A percentile compares a stretch with the other conserved stretches of the same genome.
Evolutionary conservation across 35 echinoderm and acorn worm genomes (phyloP).

Genomic region (Strongylocentrotus purpuratus): DNA sequence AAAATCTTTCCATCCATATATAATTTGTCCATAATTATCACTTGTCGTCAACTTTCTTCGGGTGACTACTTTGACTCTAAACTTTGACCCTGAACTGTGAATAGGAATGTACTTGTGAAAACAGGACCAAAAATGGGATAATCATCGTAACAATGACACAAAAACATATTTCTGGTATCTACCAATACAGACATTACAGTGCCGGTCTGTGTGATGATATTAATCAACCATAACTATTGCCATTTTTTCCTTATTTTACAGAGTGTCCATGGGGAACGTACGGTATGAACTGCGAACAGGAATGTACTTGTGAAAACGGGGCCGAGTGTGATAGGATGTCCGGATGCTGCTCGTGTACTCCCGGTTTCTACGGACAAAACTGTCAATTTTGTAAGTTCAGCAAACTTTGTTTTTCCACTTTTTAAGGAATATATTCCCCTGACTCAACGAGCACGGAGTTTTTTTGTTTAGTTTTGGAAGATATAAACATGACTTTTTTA

Average conservation of each 20-base stretch:
- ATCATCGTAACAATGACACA: too few species aligned
- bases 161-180: too few species aligned
- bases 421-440: background rate
- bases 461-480: too few species aligned
- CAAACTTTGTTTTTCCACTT: background rate
- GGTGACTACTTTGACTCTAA: too few species aligned
- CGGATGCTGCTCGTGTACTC: slow-evolving; percentile 84
- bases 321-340: slow-evolving; percentile 85
- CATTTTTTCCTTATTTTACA: slow-evolving; percentile 37
- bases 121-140: slow-evolving; percentile 76
- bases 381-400: slow-evolving; percentile 85
- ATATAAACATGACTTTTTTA: too few species aligned
- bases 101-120: slow-evolving; percentile 83
- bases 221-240: background rate
- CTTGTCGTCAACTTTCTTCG: too few species aligned
- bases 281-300: slow-evolving; percentile 90
- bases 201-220: too few species aligned
- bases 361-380: slow-evolving; percentile 89
- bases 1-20: too few species aligned
- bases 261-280: slow-evolving; percentile 78
- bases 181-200: too few species aligned
- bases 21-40: too few species aligned
- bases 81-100: slow-evolving; percentile 94
- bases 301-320: slow-evolving; percentile 87
- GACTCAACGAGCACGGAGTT: too few species aligned